Percentiles rank a stretch among this genome's conserved stretches.
These are phyloP conservation scores for Scytalopus superciliaris DNA, from an alignment of 2,113 vertebrate species.

Conservation along the genomic window DNA sequence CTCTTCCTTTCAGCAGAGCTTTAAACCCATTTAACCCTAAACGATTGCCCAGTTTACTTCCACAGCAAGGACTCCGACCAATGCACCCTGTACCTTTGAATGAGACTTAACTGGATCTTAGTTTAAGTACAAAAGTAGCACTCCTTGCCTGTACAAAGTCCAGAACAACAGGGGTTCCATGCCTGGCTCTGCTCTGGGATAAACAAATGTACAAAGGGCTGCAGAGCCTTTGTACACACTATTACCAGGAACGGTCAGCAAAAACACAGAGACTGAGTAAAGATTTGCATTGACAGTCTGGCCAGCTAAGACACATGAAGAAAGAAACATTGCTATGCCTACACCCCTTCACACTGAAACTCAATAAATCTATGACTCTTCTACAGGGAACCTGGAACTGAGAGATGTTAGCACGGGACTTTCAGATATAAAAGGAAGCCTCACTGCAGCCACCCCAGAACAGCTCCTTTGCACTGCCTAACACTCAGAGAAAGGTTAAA, in stretches of 20 bases:
- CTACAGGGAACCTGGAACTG: not conserved
- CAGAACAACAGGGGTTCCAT: not conserved
- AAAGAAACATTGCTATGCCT: not conserved
- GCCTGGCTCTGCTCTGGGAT: not conserved
- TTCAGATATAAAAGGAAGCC: not conserved
- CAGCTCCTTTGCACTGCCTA: not conserved
- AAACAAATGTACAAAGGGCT: not conserved
- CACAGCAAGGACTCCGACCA: not conserved
- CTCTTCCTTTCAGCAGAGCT: not conserved
- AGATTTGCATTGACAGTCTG: not conserved
- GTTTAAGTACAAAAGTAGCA: not conserved
- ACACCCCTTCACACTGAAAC: not conserved
- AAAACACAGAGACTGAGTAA: not conserved
- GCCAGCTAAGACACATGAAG: not conserved
- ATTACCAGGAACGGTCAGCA: not conserved
- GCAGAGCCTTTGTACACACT: not conserved
- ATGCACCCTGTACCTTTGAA: not conserved
- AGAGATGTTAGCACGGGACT: not conserved
- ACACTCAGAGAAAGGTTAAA: not conserved
- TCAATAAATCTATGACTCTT: accelerated
- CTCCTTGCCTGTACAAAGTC: not conserved
- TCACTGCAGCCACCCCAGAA: not conserved
- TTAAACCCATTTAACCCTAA: not conserved
- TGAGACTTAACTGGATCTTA: not conserved
- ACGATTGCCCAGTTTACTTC: not conserved